Evolutionary conservation across 2,797 vertebrate species (phyloP), one percentile per base, ranked within the genome.

Genomic region (Cryptoprocta ferox): DNA sequence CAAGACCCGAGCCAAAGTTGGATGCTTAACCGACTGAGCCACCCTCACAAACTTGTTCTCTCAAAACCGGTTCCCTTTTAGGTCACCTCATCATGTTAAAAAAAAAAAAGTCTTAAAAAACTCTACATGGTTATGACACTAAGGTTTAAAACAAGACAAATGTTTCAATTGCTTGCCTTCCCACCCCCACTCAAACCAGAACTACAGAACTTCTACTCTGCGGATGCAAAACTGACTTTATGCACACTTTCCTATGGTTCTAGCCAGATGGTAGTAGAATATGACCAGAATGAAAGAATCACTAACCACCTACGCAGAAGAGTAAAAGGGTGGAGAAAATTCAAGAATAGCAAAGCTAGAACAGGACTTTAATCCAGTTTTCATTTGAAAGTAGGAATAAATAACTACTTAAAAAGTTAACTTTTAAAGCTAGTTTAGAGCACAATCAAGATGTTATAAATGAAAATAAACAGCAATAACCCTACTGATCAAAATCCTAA

Each of bases 141-240:
- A 50, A 93, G 21, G 75, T 92, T 89, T 70, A 78, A 30, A 92
- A 83, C 26, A 95, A 86, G 65, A 86, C 66, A 88, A 90, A 76
- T 45, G 53, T 37, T 94, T 86, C 66, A 56, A 42, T 85, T 84
- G 39, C 71, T 42, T 68, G 19, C 2, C 48, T 50, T 9, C 12
- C 18, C n/a, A 26, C 26, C 2, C 19, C 30, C 21, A 59, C 59
- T 66, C 26, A 75, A 65, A 66, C 21, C 30, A 89, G 70, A 50
- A 86, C 59, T 42, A 87, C 1, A 56, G 6, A 90, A 24, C 5
- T 70, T 63, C 37, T 82, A 84, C 26, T 92, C 32, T 45, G 19
- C 32, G 42, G 21, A 56, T 53, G 37, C 6, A 42, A 18, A 89
- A 78, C 0, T 80, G 10, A 42, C 53, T 71, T 80, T 70, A 86